phyloP scores from a whole-genome alignment of 2,888 invertebrate genomes.

The Monopis laevigella region DNA sequence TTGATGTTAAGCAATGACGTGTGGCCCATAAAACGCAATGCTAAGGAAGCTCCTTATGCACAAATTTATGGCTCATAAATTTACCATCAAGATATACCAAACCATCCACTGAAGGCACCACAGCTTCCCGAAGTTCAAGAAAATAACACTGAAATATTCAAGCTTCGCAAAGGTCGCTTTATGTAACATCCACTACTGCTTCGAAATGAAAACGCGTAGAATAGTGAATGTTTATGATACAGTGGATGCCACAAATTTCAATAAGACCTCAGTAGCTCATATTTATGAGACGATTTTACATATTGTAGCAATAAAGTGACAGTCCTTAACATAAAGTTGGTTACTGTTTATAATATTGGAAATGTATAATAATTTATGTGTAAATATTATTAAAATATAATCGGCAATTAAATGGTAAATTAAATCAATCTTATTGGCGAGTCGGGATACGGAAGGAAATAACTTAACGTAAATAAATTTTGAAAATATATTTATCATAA shows the following conservation, averaged over 20 bases:
- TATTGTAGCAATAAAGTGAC: conserved; percentile 28
- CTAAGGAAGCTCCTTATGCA: conserved; percentile 33
- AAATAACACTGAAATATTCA: too few species aligned
- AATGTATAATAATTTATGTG: too few species aligned
- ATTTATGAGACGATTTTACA: conserved; percentile 27
- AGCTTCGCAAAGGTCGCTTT: too few species aligned
- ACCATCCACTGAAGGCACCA: conserved; percentile 17
- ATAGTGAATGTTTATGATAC: too few species aligned
- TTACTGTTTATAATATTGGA: conserved; percentile 3
- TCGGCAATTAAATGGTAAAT: too few species aligned
- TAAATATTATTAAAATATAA: too few species aligned
- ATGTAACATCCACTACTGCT: too few species aligned
- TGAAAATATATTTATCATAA: too few species aligned
- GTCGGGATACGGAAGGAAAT: too few species aligned
- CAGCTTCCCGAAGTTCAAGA: conserved; percentile 24
- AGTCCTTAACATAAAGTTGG: conserved; percentile 21
- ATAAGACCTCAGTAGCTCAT: conserved; percentile 18
- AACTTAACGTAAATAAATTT: too few species aligned
- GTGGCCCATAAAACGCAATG: conserved; percentile 32
- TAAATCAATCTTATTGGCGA: too few species aligned
- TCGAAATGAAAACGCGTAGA: too few species aligned
- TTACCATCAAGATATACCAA: conserved; percentile 22
- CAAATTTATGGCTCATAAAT: conserved; percentile 42
- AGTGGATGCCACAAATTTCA: conserved; percentile 15
- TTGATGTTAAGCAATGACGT: conserved; percentile 34